Conservation (phyloP, 2,888 invertebrate genomes). For the Arctia plantaginis region DNA sequence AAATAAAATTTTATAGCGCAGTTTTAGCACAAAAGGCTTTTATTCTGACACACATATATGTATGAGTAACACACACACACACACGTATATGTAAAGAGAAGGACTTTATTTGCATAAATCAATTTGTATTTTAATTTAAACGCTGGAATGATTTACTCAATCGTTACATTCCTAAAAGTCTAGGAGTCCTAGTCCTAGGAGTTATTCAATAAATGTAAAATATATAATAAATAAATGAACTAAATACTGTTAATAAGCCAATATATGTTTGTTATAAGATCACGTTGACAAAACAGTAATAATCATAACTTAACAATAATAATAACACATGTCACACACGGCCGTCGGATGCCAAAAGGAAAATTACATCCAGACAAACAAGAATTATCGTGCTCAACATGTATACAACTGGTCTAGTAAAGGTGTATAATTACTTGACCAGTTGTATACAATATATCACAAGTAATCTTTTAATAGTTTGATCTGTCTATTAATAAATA, state of each 20-base stretch:
- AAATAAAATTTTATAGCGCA: constrained; percentile 25
- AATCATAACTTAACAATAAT: background rate
- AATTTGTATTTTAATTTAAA: background rate
- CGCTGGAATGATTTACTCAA: background rate
- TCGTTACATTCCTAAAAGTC: background rate
- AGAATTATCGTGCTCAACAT: background rate
- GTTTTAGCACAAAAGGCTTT: constrained; percentile 7
- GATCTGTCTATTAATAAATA: constrained; percentile 26
- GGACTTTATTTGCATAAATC: background rate
- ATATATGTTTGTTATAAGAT: background rate
- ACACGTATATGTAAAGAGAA: background rate
- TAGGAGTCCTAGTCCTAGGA: no score
- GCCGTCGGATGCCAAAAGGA: background rate
- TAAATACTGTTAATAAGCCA: no score
- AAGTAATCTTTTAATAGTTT: no score
- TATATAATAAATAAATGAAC: no score
- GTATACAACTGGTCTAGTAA: no score
- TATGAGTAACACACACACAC: no score
- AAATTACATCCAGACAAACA: background rate
- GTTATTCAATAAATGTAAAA: no score
- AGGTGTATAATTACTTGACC: background rate
- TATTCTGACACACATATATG: background rate
- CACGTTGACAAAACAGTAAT: background rate
- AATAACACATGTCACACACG: background rate
- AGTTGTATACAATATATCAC: background rate